A percentile compares a stretch with the other conserved stretches of the same genome.
Conservation (phyloP, 2,888 invertebrate species). For the Sisyra terminalis region DNA sequence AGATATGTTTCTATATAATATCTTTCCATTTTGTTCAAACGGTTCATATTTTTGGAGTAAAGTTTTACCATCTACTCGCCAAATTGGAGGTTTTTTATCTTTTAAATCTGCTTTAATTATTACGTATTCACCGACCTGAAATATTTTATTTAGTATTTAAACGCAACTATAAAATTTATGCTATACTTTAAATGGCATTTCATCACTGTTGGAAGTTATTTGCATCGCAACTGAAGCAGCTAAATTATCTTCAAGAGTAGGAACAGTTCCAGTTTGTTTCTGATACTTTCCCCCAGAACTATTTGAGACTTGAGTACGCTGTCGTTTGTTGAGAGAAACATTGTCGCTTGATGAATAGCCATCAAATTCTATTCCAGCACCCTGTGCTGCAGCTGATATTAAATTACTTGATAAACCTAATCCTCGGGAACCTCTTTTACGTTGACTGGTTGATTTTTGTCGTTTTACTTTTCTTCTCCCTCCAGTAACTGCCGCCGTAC, state of each 20-base stretch:
- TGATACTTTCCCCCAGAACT: slow-evolving; percentile 5
- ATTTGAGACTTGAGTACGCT: background rate
- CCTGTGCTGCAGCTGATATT: slow-evolving; percentile 32
- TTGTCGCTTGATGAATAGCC: slow-evolving; percentile 29
- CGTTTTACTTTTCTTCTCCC: slow-evolving; percentile 10
- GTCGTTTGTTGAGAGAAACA: slow-evolving; percentile 11
- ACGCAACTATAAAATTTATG: background rate
- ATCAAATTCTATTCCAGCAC: slow-evolving; percentile 39
- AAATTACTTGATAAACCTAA: slow-evolving; percentile 18
- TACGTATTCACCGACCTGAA: slow-evolving; percentile 77
- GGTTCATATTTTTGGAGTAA: slow-evolving; percentile 70
- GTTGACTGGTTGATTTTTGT: slow-evolving; percentile 7
- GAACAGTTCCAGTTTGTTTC: slow-evolving; percentile 15
- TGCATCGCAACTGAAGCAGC: slow-evolving; percentile 32
- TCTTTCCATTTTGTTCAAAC: slow-evolving; percentile 65
- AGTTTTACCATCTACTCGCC: slow-evolving; percentile 80
- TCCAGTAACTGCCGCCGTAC: slow-evolving; percentile 8
- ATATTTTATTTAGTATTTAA: too few relatives aligned
- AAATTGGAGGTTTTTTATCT: slow-evolving; percentile 72
- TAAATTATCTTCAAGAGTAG: slow-evolving; percentile 27
- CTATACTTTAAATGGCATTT: slow-evolving; percentile 42
- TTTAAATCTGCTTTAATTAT: slow-evolving; percentile 66
- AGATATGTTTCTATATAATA: slow-evolving; percentile 71
- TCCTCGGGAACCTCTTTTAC: slow-evolving; percentile 11
- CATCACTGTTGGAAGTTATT: slow-evolving; percentile 31